Base-by-base conservation (phyloP, 2,888 invertebrate genomes). In the Lomographa bimaculata region DNA sequence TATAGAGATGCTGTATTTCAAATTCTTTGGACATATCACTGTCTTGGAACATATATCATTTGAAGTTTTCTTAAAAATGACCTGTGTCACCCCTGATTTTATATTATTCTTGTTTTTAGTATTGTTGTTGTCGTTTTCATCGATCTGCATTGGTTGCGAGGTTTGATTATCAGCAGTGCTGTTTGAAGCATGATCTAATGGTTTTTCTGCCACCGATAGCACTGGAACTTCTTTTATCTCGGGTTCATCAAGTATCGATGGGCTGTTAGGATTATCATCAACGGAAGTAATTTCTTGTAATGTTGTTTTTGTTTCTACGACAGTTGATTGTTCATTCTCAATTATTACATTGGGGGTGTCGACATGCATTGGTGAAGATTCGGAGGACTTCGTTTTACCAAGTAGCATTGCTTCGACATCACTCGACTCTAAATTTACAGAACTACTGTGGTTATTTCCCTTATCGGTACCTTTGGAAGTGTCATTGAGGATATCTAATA, bases 381-480 rank as follows among this genome's bases (percentile, higher is more conserved):
- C 64, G 9, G 54, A 27, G 12, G 58, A 43, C 50, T 71, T 68
- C 36, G 46, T 54, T 32, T 85, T 82, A 5, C 85, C 87, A 17
- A 86, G 66, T 6, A 89, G 73, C 77, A 87, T 89, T 3, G 87
- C 85, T 66, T 89, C 89, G 5, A 87, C 86, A 74, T 89, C 89
- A 57, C 71, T 84, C 1, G 85, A 81, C 50, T 82, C 81, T 49
- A 85, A 59, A 53, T 67, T 79, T 19, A 65, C 50, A 20, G 69
- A 50, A 55, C 32, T 65, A 52, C 54, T 71, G 63, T 76, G 69
- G 42, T 73, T 68, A 50, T 34, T 63, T 29, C 57, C 24, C 51
- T 67, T 68, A 42, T 48, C 63, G 16, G 29, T 35, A 7, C 54
- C 62, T 62, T 65, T 74, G 40, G 69, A 56, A 51, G 75, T 79